A percentile compares a stretch with the other conserved stretches of the same genome.
Conservation (phyloP, 2,797 vertebrate species). For the Amblyraja radiata region DNA sequence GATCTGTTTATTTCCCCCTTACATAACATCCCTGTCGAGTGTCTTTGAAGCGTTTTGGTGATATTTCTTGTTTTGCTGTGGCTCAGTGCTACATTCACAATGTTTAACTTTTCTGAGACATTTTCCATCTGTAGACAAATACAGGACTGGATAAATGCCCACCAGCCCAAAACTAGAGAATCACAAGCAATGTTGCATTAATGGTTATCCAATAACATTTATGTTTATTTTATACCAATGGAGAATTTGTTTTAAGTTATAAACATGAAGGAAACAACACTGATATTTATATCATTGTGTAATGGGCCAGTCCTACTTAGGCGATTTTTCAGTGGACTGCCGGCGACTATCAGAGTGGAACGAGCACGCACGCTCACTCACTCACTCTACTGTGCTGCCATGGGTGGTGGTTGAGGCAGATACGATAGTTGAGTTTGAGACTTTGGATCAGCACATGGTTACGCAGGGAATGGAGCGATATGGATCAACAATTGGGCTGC, state of each 20-base stretch:
- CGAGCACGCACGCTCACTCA: too few species aligned
- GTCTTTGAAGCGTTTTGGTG: background rate
- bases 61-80: background rate
- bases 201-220: background rate
- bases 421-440: too few species aligned
- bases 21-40: background rate
- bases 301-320: too few species aligned
- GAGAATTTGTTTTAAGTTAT: background rate
- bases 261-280: background rate
- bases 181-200: background rate
- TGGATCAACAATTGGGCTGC: too few species aligned
- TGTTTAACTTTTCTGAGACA: background rate
- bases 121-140: background rate
- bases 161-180: background rate
- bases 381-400: too few species aligned
- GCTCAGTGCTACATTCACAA: background rate
- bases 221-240: background rate
- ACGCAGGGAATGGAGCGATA: too few species aligned
- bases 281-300: background rate
- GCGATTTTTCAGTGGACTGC: too few species aligned
- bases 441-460: too few species aligned
- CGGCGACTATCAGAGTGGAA: too few species aligned
- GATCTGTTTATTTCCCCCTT: background rate
- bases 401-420: too few species aligned
- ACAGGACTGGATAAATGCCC: background rate